phyloP scores from a whole-genome alignment of 2,113 vertebrate species.

The Semicossyphus pulcher region DNA sequence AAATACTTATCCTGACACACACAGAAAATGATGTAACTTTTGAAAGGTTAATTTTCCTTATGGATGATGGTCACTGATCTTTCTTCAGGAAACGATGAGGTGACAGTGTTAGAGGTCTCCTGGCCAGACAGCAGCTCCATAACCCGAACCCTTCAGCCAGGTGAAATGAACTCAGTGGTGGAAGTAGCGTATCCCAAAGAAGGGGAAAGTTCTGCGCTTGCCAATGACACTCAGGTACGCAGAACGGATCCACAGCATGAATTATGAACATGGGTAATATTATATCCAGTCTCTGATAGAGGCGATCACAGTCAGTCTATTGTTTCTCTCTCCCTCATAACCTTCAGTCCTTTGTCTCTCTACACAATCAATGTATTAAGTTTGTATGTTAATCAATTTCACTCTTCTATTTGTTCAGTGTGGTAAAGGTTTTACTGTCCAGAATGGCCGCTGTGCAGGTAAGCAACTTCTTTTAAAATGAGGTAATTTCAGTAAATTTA shows the following conservation, averaged over 20 bases:
- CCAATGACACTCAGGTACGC: conserved; percentile 84
- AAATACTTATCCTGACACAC: no score
- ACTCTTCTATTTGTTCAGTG: conserved; percentile 81
- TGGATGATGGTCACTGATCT: neutral
- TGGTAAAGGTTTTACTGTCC: conserved; percentile 89
- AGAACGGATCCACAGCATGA: neutral
- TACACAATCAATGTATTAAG: neutral
- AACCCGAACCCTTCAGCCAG: conserved; percentile 79
- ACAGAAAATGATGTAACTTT: neutral
- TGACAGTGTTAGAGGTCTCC: conserved; percentile 90
- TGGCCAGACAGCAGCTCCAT: conserved; percentile 87
- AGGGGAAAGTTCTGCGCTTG: conserved; percentile 55
- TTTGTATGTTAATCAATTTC: neutral
- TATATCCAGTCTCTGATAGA: neutral
- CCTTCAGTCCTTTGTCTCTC: no score
- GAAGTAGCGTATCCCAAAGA: conserved; percentile 86
- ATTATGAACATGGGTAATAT: conserved; percentile 15
- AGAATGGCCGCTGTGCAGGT: conserved; percentile 89
- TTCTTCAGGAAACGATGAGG: conserved; percentile 85
- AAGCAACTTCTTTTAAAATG: conserved; percentile 42
- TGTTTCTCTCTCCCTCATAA: neutral
- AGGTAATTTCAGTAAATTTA: no score
- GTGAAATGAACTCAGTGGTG: conserved; percentile 89
- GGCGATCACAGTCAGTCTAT: neutral
- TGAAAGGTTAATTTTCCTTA: neutral